Evolutionary conservation across 1,140 invertebrate genomes (phyloP), one percentile per base, ranked within the genome.

Genomic region (Mactra quadrangularis): DNA sequence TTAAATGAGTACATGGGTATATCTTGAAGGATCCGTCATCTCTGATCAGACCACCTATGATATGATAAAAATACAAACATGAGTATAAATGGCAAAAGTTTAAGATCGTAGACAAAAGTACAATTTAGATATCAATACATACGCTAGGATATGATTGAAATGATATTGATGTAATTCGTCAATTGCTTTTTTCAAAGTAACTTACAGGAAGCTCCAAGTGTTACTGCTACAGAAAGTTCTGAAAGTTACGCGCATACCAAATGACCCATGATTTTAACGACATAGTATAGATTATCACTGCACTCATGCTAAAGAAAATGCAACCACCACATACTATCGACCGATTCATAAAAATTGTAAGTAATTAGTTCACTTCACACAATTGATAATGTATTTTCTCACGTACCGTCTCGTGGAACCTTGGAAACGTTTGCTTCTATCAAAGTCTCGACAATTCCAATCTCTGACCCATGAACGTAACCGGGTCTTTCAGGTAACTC

Each of bases 381-480:
- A n/a, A n/a, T n/a, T n/a, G n/a, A n/a, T n/a, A n/a, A n/a, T n/a
- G n/a, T n/a, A n/a, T n/a, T n/a, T n/a, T n/a, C n/a, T n/a, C n/a
- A n/a, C n/a, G n/a, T n/a, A n/a, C n/a, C n/a, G n/a, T n/a, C n/a
- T n/a, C n/a, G n/a, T n/a, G n/a, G n/a, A n/a, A n/a, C n/a, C n/a
- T n/a, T n/a, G n/a, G n/a, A n/a, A n/a, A n/a, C n/a, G n/a, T n/a
- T n/a, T n/a, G n/a, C n/a, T n/a, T n/a, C n/a, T n/a, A n/a, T n/a
- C n/a, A n/a, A n/a, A n/a, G n/a, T 70, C 22, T 70, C 41, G 45
- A 70, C 66, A 50, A 70, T 70, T 13, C 66, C 66, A 52, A 70
- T 70, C 29, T 70, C 47, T 3, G 41, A 52, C 3, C 33, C 68
- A 11, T 71, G 47, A 35, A 71, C 47, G 25, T 71, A 53, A 33